Percentiles rank a stretch among this genome's conserved stretches.
phyloP scores from a whole-genome alignment of 1,140 invertebrate species.

The Eurosta solidaginis region DNA sequence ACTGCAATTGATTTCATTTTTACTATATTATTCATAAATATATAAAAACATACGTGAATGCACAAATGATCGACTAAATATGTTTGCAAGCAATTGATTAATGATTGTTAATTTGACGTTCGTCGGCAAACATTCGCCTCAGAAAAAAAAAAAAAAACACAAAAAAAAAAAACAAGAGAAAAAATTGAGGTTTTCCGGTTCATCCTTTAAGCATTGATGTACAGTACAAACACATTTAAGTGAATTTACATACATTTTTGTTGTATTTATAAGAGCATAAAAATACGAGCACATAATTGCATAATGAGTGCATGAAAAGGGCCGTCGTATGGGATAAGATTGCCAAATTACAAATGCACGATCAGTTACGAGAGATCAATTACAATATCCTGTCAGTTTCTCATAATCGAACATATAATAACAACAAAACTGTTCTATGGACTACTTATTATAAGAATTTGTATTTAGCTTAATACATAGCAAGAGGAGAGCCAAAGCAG shows the following conservation, averaged over 20 bases:
- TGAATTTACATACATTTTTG: slow-evolving; percentile 6
- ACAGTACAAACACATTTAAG: background rate
- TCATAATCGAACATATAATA: too few relatives aligned
- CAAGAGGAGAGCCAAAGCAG: too few relatives aligned
- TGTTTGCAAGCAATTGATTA: slow-evolving; percentile 45
- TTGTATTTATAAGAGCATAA: background rate
- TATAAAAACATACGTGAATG: slow-evolving; percentile 31
- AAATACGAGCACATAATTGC: background rate
- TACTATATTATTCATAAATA: too few relatives aligned
- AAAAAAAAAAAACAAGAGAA: background rate
- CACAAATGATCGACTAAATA: background rate
- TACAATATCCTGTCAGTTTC: slow-evolving; percentile 2
- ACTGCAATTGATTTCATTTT: background rate
- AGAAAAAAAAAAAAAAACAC: too few relatives aligned
- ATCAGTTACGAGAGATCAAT: background rate
- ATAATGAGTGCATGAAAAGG: background rate
- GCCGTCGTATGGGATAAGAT: background rate
- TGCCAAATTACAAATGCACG: background rate
- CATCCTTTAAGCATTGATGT: background rate
- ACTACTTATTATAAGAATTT: too few relatives aligned
- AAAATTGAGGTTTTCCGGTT: background rate
- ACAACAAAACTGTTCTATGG: too few relatives aligned
- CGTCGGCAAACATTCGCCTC: background rate
- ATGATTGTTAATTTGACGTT: slow-evolving; percentile 46
- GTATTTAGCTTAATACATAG: too few relatives aligned